phyloP scores from a whole-genome alignment of 92 coral and sea anemone species.

The Paragorgia papillata region DNA sequence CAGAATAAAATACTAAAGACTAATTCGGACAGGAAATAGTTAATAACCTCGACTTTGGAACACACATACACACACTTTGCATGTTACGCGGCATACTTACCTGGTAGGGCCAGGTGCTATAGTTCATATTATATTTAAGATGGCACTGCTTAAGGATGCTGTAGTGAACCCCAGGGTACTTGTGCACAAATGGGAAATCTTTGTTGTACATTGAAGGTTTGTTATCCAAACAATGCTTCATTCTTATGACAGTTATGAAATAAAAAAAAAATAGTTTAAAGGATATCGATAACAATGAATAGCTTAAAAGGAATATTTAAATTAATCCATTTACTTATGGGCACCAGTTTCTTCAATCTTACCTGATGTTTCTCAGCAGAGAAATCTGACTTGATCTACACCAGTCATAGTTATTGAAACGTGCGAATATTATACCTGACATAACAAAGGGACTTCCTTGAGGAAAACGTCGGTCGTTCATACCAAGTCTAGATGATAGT shows the following conservation, averaged over 20 bases:
- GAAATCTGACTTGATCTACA: slow-evolving; percentile 72
- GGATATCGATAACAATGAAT: too few species aligned
- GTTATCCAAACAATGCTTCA: not conserved
- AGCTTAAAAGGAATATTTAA: too few species aligned
- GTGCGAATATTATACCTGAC: slow-evolving; percentile 77
- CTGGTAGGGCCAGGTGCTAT: slow-evolving; percentile 47
- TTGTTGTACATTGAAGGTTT: not conserved
- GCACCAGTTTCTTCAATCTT: too few species aligned
- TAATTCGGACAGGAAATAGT: too few species aligned
- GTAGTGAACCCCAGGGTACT: slow-evolving; percentile 76
- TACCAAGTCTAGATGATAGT: slow-evolving; percentile 76
- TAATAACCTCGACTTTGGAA: too few species aligned
- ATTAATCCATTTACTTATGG: too few species aligned
- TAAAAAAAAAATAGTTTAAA: too few species aligned
- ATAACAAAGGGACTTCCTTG: too few species aligned
- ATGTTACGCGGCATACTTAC: too few species aligned
- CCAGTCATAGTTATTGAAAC: slow-evolving; percentile 84
- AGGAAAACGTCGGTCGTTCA: slow-evolving; percentile 79
- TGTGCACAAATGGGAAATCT: slow-evolving; percentile 56
- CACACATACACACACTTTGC: too few species aligned
- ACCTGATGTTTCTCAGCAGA: slow-evolving; percentile 62
- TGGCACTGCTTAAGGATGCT: slow-evolving; percentile 68
- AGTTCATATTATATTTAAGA: slow-evolving; percentile 57
- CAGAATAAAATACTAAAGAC: too few species aligned
- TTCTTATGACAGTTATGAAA: too few species aligned